Evolutionary conservation across 2,113 vertebrate species (phyloP).

Genomic region (Chionodraco myersi): DNA sequence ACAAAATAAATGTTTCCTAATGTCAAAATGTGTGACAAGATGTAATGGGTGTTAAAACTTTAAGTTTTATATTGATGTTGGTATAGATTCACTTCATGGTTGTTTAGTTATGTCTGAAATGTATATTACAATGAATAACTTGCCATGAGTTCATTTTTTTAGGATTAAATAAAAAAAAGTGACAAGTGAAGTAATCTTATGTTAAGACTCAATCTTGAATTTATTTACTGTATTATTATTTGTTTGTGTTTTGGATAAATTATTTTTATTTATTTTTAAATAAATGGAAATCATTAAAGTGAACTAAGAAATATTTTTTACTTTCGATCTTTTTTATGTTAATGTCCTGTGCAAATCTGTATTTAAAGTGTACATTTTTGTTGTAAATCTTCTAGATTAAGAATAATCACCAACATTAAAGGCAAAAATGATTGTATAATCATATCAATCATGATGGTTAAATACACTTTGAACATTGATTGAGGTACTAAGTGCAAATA

Average conservation of each 20-base stretch:
- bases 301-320: neutral
- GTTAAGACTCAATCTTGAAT: neutral
- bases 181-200: neutral
- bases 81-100: neutral
- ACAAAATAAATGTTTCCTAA: neutral
- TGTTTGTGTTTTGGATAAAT: neutral
- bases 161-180: no score
- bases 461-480: no score
- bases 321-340: neutral
- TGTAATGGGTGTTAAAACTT: neutral
- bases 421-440: no score
- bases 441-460: neutral
- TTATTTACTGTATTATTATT: neutral
- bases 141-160: neutral
- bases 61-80: neutral
- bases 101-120: constrained; percentile 1
- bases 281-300: neutral
- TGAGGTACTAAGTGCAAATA: neutral
- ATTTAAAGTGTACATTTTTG: no score
- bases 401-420: neutral
- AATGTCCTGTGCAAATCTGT: neutral
- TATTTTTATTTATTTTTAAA: neutral
- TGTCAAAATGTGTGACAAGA: no score
- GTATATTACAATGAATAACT: neutral
- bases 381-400: neutral